phyloP scores from a whole-genome alignment of 2,888 invertebrate species.

The Digitonthophagus gazella region DNA sequence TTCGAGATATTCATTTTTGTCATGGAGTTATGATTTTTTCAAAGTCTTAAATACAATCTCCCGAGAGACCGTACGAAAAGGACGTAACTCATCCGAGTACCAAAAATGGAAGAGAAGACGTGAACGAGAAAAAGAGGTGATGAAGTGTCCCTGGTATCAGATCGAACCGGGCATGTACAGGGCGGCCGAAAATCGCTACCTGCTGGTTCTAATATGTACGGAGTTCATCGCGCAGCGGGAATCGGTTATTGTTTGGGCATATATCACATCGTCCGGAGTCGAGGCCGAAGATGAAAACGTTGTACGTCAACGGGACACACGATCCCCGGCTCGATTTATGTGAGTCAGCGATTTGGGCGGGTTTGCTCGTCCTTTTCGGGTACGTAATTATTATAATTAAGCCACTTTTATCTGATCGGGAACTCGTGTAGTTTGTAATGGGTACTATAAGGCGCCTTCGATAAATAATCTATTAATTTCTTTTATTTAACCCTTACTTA shows the following conservation, averaged over 20 bases:
- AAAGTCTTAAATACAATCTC: not conserved
- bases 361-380: not conserved
- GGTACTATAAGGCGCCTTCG: not conserved
- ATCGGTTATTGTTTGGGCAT: constrained; percentile 28
- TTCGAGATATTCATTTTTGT: not conserved
- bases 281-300: not conserved
- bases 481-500: not conserved
- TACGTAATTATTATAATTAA: not conserved
- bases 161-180: constrained; percentile 36
- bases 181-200: constrained; percentile 34
- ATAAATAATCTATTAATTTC: not conserved
- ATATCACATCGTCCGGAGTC: constrained; percentile 19
- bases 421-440: not conserved
- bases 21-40: not conserved
- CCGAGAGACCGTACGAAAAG: not conserved
- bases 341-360: not conserved
- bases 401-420: not conserved
- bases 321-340: not conserved
- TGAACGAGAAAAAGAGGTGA: constrained; percentile 26
- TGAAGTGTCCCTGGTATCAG: constrained; percentile 35
- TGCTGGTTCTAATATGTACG: constrained; percentile 37
- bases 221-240: constrained; percentile 23
- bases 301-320: not conserved
- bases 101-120: not conserved
- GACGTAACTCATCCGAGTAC: not conserved